Evolutionary conservation across 92 coral and sea anemone genomes (phyloP).

Genomic region (Porites lobata): DNA sequence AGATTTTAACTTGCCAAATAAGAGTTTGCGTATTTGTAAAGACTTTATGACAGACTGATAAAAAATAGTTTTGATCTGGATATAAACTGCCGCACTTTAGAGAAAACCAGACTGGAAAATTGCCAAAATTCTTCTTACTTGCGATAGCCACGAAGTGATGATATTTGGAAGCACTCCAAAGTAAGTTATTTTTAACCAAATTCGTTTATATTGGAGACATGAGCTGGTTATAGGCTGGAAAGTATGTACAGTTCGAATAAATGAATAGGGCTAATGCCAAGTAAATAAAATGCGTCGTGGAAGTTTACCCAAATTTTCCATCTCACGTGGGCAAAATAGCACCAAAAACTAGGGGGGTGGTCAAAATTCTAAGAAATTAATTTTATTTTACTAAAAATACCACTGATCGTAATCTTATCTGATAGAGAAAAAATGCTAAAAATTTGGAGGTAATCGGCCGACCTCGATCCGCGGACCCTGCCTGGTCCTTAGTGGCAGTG

Average conservation of each 20-base stretch:
- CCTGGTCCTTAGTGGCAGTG: conserved; percentile 59
- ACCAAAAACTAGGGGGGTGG: conserved; percentile 51
- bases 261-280: not conserved
- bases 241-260: not conserved
- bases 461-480: conserved; percentile 54
- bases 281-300: conserved; percentile 20
- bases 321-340: conserved; percentile 20
- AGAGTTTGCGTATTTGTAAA: conserved; percentile 5
- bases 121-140: no score
- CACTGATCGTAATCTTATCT: conserved; percentile 34
- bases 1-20: conserved; percentile 21
- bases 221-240: not conserved
- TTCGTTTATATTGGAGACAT: no score
- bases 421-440: conserved; percentile 49
- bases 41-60: not conserved
- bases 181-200: no score
- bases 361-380: conserved; percentile 16
- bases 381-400: conserved; percentile 14
- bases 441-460: conserved; percentile 45
- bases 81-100: not conserved
- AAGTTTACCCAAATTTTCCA: conserved; percentile 29
- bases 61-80: not conserved
- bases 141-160: no score
- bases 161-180: no score
- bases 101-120: no score